Conservation (phyloP, 2,797 vertebrate species). For the Hafferia zeledoni region DNA sequence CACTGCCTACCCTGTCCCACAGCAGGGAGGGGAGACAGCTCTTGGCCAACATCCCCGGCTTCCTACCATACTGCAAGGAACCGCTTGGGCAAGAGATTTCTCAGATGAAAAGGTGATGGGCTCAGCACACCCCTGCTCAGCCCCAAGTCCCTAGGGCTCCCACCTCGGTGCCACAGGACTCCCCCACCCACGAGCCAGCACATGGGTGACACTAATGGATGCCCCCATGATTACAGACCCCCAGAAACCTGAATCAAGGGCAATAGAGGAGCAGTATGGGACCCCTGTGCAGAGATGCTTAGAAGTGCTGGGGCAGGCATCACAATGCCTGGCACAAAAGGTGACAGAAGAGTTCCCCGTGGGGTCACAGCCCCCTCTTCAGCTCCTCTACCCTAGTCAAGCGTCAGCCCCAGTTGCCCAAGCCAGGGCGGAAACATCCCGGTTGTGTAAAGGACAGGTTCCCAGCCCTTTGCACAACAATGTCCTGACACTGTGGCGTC, state of each 20-base stretch:
- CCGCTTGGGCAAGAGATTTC: conserved; percentile 30
- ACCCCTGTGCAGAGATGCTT: not conserved
- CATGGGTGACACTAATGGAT: not conserved
- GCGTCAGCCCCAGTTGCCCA: conserved; percentile 12
- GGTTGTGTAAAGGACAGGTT: conserved; percentile 50
- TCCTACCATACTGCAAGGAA: not conserved
- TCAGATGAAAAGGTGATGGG: not conserved
- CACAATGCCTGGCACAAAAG: not conserved
- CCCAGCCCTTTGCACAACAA: conserved; percentile 34
- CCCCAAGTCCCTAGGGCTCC: not conserved
- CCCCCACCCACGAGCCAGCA: not conserved
- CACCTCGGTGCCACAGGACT: rapidly evolving
- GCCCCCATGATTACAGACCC: not conserved
- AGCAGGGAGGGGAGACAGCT: not conserved
- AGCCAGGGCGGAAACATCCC: not conserved
- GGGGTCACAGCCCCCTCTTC: not conserved
- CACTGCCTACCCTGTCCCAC: not conserved
- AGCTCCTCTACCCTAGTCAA: not conserved
- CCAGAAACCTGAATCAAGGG: not conserved
- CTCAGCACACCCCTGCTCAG: not conserved
- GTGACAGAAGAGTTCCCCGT: not conserved
- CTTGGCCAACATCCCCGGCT: conserved; percentile 4
- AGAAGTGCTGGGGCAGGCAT: not conserved
- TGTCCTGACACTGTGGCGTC: rapidly evolving
- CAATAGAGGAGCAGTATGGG: not conserved